Conservation (phyloP, 2,888 invertebrate species). For the Melieria crassipennis region DNA sequence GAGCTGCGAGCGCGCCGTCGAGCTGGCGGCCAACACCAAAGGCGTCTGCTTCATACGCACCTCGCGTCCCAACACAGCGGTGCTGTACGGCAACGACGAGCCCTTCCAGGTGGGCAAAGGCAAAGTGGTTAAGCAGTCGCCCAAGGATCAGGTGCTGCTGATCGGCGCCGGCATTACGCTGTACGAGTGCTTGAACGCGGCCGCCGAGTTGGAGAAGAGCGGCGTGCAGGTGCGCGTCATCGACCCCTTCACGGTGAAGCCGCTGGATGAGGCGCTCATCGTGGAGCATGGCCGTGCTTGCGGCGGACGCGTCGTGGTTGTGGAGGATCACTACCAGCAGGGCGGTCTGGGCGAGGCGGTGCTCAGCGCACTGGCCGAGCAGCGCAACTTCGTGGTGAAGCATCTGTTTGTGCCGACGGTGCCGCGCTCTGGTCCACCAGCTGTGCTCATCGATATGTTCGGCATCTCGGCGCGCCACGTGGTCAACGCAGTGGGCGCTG, state of each 20-base stretch:
- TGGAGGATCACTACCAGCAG: slow-evolving; percentile 95
- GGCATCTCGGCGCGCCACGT: slow-evolving; percentile 88
- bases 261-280: slow-evolving; percentile 84
- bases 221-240: slow-evolving; percentile 84
- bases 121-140: slow-evolving; percentile 80
- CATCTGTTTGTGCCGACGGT: slow-evolving; percentile 83
- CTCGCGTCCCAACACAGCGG: slow-evolving; percentile 88
- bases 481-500: slow-evolving; percentile 73
- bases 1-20: slow-evolving; percentile 91
- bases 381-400: slow-evolving; percentile 77
- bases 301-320: slow-evolving; percentile 86
- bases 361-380: slow-evolving; percentile 78
- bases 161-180: slow-evolving; percentile 95
- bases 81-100: slow-evolving; percentile 88
- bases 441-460: slow-evolving; percentile 85
- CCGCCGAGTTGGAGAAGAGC: slow-evolving; percentile 75
- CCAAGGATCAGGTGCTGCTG: slow-evolving; percentile 83
- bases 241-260: slow-evolving; percentile 97
- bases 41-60: slow-evolving; percentile 97
- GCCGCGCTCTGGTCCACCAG: slow-evolving; percentile 93
- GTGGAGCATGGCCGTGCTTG: slow-evolving; percentile 79
- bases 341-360: slow-evolving; percentile 98
- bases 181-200: slow-evolving; percentile 88
- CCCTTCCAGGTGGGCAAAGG: slow-evolving; percentile 82
- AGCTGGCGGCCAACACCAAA: slow-evolving; percentile 93